Evolutionary conservation across 2,113 vertebrate genomes (phyloP), one percentile per base, ranked within the genome.

Genomic region (Salvelinus sp.): DNA sequence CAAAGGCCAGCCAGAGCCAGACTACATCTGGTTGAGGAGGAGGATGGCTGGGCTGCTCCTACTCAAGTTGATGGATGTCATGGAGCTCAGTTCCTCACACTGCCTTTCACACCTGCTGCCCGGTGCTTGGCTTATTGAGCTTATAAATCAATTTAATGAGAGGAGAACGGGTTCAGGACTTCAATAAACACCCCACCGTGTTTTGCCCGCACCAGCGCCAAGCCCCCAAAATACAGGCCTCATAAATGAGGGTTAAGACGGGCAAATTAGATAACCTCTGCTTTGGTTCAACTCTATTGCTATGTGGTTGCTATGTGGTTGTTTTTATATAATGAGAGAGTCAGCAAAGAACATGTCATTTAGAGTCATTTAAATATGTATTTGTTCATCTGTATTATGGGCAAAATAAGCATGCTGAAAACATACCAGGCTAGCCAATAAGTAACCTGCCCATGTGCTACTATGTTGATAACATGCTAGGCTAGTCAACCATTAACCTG

Each of bases 141-240:
- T 89, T 88, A 91, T 93, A 90, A 93, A 93, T 93, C 92, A 93
- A 91, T 90, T 90, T 92, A 93, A 92, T 91, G 89, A 91, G 90
- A 66, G 33, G 68, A 82, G 78, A 82, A 89, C 76, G 30, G 82
- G 88, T 88, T 92, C 89, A 88, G 83, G 88, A 88, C 89, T 91
- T 89, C 90, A 91, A 91, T 93, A 93, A 92, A 89, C 86, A 89
- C 87, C 89, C 83, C 75, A 72, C 83, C 84, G 14, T 0, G 48
- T 54, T 54, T 13, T 54, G 14, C 48, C 16, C 12, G 48, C 48
- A 16, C 14, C 14, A 3, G 48, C 48, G 13, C 48, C 48, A 54
- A 85, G 82, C 85, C 88, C 84, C 81, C 86, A 79, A 83, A 22
- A 86, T 79, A 38, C 70, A 69, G 25, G 50, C 70, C 54, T 58